Conservation (phyloP, 2,888 invertebrate species). For the Anorthoa munda region DNA sequence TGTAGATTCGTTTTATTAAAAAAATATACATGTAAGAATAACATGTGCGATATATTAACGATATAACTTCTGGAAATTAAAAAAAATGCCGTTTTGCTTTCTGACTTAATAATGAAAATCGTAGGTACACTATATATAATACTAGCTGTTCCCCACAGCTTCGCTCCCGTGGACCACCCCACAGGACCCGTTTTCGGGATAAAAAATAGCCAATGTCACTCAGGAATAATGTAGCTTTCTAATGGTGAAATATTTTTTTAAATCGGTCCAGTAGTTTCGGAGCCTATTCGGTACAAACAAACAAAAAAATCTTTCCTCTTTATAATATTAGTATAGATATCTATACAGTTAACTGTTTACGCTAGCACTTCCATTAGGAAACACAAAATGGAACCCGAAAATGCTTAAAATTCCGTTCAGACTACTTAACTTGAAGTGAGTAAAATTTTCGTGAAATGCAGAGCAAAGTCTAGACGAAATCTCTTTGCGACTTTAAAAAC, state of each 20-base stretch:
- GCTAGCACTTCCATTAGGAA: slow-evolving; percentile 3
- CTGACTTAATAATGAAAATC: not conserved
- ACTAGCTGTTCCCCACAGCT: too few species aligned
- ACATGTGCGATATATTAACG: too few species aligned
- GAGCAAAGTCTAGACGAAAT: slow-evolving; percentile 48
- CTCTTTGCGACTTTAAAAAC: slow-evolving; percentile 36
- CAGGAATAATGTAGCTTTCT: too few species aligned
- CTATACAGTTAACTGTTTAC: not conserved
- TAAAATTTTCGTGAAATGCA: slow-evolving; percentile 44
- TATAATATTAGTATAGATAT: too few species aligned
- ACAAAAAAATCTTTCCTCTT: too few species aligned
- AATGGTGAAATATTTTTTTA: too few species aligned
- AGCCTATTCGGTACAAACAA: too few species aligned
- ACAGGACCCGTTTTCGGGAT: too few species aligned
- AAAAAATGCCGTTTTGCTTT: not conserved
- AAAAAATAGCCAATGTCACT: too few species aligned
- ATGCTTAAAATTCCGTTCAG: slow-evolving; percentile 36
- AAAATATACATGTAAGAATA: not conserved
- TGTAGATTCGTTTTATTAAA: not conserved
- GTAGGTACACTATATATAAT: not conserved
- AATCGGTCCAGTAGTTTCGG: too few species aligned
- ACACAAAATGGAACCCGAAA: slow-evolving; percentile 31
- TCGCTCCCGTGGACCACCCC: too few species aligned
- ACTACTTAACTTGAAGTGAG: slow-evolving; percentile 45
- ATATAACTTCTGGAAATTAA: too few species aligned